Evolutionary conservation across 2,113 vertebrate genomes (phyloP), one percentile per base, ranked within the genome.

Genomic region (Sylvietta virens): DNA sequence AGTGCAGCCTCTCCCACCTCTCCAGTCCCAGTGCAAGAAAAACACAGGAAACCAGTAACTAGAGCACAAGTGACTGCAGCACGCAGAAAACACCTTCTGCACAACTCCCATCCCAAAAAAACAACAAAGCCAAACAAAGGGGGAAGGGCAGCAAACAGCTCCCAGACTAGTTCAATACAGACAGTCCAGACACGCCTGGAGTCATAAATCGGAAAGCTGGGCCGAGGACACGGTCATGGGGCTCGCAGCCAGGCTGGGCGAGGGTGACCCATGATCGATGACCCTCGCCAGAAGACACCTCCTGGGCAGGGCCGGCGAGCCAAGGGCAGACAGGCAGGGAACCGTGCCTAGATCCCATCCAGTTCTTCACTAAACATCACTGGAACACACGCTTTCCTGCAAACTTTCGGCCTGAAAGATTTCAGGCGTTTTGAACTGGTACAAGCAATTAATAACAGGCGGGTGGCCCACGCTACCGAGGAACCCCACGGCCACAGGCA

Each of bases 301-400:
- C 39, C 86, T 0, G 51, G 42, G 61, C 61, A 27, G 17, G 65
- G 69, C 69, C 18, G 80, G 57, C 30, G 1, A 62, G 54, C 18
- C 58, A 26, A 33, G 60, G 64, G 50, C 74, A 26, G 18, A 26
- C 33, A 16, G 37, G 23, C 53, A n/a, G 28, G 22, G 10, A 42
- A 35, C 37, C 0, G 1, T 1, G 21, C 35, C 58, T 18, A 0
- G 6, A 15, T 23, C 33, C 6, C 80, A 40, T 3, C 28, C 30
- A 11, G 4, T 2, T 35, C 54, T 7, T 27, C 27, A 7, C 42
- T 19, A 6, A 15, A 22, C 1, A 0, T 1, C 27, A 14, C 30
- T 0, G 15, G 4, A 9, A 33, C 31, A 21, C 47, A 3, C 10
- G 0, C 28, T 12, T 35, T 7, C 14, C 77, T 12, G 40, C 6